These are phyloP conservation scores for Apodemia zela DNA, from an alignment of 2,888 invertebrate genomes.

Conservation along the genomic window DNA sequence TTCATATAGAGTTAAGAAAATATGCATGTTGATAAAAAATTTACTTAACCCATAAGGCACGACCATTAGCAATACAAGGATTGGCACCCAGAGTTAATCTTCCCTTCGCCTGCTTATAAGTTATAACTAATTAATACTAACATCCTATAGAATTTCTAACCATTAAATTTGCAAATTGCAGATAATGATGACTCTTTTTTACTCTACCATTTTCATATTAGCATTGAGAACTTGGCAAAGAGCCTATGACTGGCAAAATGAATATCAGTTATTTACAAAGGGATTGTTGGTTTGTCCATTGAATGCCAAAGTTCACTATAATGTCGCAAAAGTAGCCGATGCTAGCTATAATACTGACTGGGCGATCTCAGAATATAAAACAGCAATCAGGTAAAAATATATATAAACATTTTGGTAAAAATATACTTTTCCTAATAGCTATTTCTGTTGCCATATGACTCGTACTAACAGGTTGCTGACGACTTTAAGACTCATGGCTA, in stretches of 20 bases:
- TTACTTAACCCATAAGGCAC: too few species aligned
- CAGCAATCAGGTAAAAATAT: constrained; percentile 82
- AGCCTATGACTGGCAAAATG: constrained; percentile 89
- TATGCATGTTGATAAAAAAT: too few species aligned
- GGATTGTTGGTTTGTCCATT: constrained; percentile 93
- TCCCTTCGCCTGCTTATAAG: too few species aligned
- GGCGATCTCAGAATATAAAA: constrained; percentile 89
- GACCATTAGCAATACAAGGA: too few species aligned
- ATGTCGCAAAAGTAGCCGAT: constrained; percentile 93
- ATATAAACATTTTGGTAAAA: neutral
- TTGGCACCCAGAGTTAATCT: too few species aligned
- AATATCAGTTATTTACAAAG: constrained; percentile 88
- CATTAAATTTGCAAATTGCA: constrained; percentile 17
- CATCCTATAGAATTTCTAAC: too few species aligned
- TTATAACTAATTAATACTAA: too few species aligned
- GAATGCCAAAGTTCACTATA: constrained; percentile 97
- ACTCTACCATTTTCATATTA: constrained; percentile 42
- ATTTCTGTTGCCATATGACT: too few species aligned
- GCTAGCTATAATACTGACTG: constrained; percentile 84
- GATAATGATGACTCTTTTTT: constrained; percentile 32
- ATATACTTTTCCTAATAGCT: too few species aligned
- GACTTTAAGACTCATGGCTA: too few species aligned
- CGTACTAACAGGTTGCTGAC: too few species aligned
- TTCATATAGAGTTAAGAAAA: too few species aligned
- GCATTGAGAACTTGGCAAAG: constrained; percentile 79